Conservation (phyloP, 1,140 invertebrate genomes). For the Subanguina moxae region DNA sequence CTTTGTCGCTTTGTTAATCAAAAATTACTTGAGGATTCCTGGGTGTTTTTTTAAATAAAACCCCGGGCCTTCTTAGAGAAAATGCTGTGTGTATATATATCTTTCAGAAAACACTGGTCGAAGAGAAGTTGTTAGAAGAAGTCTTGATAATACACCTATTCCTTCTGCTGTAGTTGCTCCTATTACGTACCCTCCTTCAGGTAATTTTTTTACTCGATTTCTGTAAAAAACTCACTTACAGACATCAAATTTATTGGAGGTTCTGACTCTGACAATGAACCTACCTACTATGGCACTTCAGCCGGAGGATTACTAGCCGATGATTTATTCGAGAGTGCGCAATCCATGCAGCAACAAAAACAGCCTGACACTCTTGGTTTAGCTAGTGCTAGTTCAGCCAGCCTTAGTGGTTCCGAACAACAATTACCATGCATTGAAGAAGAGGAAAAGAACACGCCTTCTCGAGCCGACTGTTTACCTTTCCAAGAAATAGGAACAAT, state of each 20-base stretch:
- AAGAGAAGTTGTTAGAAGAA: neutral
- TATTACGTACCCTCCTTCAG: neutral
- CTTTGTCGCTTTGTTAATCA: no score
- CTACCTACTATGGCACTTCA: conserved; percentile 18
- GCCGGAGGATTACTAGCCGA: conserved; percentile 13
- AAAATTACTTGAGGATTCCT: no score
- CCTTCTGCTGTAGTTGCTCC: neutral
- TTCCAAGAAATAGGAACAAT: no score
- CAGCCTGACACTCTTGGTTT: neutral
- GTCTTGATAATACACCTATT: neutral
- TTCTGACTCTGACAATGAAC: conserved; percentile 6
- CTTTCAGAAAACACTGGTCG: neutral
- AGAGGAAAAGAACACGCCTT: conserved; percentile 6
- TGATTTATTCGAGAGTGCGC: conserved; percentile 13
- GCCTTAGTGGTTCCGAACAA: conserved; percentile 5
- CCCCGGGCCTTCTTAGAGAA: neutral
- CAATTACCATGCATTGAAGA: conserved; percentile 22
- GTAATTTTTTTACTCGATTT: neutral
- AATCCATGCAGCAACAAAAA: conserved; percentile 5
- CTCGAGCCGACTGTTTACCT: neutral
- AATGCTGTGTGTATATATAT: neutral
- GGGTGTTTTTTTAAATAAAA: no score
- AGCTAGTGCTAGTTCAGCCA: neutral
- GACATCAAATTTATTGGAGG: conserved; percentile 19
- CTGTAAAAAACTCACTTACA: neutral